Conservation (phyloP, 1,140 invertebrate genomes). For the Saccostrea glomerata region DNA sequence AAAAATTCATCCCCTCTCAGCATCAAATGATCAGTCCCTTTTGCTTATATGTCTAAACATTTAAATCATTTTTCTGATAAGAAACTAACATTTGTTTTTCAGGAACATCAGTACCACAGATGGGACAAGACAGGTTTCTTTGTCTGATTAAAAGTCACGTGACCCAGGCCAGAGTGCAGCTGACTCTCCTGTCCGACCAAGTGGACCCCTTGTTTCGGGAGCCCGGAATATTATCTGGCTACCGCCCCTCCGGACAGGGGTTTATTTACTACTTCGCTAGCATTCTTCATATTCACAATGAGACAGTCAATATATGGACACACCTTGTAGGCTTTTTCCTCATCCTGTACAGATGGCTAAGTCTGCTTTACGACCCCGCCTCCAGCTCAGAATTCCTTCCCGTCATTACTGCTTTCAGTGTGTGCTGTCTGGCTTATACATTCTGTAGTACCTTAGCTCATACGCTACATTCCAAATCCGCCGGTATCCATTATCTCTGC, state of each 20-base stretch:
- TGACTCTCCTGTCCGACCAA: background rate
- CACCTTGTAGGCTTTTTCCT: constrained; percentile 65
- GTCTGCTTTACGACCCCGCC: constrained; percentile 12
- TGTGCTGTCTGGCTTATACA: constrained; percentile 59
- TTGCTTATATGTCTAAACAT: too few relatives aligned
- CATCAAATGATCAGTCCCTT: too few relatives aligned
- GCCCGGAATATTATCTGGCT: constrained; percentile 66
- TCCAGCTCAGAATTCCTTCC: background rate
- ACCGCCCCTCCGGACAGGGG: constrained; percentile 58
- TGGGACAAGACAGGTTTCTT: background rate
- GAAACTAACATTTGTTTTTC: too few relatives aligned
- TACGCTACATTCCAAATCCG: constrained; percentile 65
- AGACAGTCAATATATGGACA: constrained; percentile 74
- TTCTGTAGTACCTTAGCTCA: constrained; percentile 63
- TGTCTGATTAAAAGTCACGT: background rate
- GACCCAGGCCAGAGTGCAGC: background rate
- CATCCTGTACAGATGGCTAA: constrained; percentile 45
- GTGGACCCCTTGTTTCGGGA: constrained; percentile 57
- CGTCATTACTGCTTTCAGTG: constrained; percentile 57
- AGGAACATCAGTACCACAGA: background rate
- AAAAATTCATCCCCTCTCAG: too few relatives aligned
- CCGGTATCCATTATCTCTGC: constrained; percentile 63
- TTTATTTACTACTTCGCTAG: constrained; percentile 67
- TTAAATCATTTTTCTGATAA: too few relatives aligned
- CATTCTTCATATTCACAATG: constrained; percentile 72